Conservation (phyloP, 2,797 vertebrate species). For the Sarcophilus harrisii region DNA sequence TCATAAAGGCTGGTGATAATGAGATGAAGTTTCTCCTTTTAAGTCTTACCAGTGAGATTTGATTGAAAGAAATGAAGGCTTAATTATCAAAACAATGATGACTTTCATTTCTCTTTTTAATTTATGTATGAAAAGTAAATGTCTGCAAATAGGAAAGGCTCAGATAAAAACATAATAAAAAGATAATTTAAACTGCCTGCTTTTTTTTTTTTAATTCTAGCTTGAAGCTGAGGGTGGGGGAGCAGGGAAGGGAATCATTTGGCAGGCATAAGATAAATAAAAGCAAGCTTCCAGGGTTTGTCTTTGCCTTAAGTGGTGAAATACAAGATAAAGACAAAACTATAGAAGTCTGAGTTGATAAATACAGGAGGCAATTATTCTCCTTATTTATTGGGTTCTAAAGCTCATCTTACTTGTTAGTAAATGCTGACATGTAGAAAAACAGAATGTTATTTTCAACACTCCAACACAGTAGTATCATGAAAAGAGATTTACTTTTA, state of each 20-base stretch:
- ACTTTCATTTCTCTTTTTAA: constrained; percentile 75
- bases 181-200: constrained; percentile 53
- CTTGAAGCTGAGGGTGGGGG: background rate
- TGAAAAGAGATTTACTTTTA: background rate
- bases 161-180: constrained; percentile 77
- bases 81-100: constrained; percentile 72
- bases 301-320: constrained; percentile 78
- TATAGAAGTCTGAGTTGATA: constrained; percentile 65
- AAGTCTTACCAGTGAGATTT: constrained; percentile 61
- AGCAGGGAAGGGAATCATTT: constrained; percentile 30
- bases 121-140: constrained; percentile 71
- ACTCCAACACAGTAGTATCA: constrained; percentile 2
- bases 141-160: constrained; percentile 65
- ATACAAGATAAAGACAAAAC: constrained; percentile 56
- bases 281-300: constrained; percentile 64
- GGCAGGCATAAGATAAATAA: constrained; percentile 78
- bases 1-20: constrained; percentile 47
- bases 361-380: constrained; percentile 70
- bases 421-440: constrained; percentile 48
- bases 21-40: constrained; percentile 25
- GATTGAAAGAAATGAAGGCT: constrained; percentile 70
- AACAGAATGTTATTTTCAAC: constrained; percentile 22
- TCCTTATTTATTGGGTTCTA: constrained; percentile 73
- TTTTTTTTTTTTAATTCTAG: constrained; percentile 38
- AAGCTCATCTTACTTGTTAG: constrained; percentile 54